These are phyloP conservation scores for Onchidella celtica DNA, from an alignment of 2,888 invertebrate genomes.

Conservation along the genomic window DNA sequence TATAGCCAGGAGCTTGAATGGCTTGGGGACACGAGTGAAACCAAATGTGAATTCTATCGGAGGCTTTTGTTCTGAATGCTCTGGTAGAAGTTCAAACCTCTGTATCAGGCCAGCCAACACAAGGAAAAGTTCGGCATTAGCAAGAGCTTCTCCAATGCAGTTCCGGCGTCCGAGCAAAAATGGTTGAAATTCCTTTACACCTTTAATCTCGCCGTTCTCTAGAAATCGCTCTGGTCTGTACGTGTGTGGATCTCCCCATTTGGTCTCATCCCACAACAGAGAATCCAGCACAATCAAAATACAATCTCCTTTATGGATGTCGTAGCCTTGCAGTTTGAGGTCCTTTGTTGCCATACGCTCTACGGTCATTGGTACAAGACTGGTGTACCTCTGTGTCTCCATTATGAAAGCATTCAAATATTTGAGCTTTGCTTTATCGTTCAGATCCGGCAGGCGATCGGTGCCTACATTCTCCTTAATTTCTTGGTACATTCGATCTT, in stretches of 20 bases:
- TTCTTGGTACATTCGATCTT: conserved; percentile 53
- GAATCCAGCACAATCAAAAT: conserved; percentile 56
- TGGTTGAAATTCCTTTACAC: conserved; percentile 34
- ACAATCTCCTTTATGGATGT: conserved; percentile 61
- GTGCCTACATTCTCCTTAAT: conserved; percentile 74
- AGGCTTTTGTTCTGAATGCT: conserved; percentile 4
- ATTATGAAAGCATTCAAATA: conserved; percentile 69
- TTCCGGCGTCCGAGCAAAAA: conserved; percentile 42
- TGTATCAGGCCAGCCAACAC: conserved; percentile 35
- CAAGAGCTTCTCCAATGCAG: conserved; percentile 44
- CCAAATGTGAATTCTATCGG: conserved; percentile 16
- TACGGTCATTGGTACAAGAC: conserved; percentile 59
- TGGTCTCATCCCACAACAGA: conserved; percentile 49
- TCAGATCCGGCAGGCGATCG: conserved; percentile 53
- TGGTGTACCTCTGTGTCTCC: conserved; percentile 65
- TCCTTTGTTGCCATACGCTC: conserved; percentile 59
- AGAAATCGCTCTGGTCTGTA: conserved; percentile 62
- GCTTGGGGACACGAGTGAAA: conserved; percentile 13
- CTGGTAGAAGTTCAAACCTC: conserved; percentile 10
- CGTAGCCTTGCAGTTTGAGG: conserved; percentile 61
- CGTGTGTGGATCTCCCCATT: conserved; percentile 55
- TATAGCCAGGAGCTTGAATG: conserved; percentile 35
- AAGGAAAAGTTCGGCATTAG: conserved; percentile 30
- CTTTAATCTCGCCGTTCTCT: neutral
- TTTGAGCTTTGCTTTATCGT: conserved; percentile 55